Base-by-base conservation (phyloP, 2,888 invertebrate species). In the Vanessa cardui region DNA sequence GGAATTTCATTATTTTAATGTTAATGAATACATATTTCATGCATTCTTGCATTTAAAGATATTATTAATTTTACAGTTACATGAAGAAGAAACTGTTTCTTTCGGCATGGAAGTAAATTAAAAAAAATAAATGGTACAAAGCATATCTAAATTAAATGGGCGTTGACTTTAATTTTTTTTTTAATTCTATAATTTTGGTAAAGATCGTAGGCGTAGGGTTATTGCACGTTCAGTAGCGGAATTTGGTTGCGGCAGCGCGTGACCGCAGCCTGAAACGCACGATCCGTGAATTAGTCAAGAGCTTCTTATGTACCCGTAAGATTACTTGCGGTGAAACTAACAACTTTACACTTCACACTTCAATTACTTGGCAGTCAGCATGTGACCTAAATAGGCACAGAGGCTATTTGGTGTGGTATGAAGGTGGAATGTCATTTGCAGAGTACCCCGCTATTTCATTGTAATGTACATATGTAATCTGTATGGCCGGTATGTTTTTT, bases 311-410 rank as follows among this genome's bases (percentile, higher is more conserved):
- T 77, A 77, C 79, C 80, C 78, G 80, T 80, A 78, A 83, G 84
- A 90, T 89, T 86, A 83, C 87, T 88, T 90, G 89, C 83, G 89
- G 91, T 90, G 81, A 84, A 85, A 83, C 79, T 80, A 76, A 74
- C 81, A 78, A 70, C 78, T 85, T 80, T 80, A 83, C 80, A 82
- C 81, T 80, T 80, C 72, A 76, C 82, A 84, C 78, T 81, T 86
- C 83, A 82, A 88, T 90, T 88, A 89, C 86, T 73, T 74, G 83
- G 49, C 82, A 86, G 86, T 80, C 84, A 82, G 85, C 84, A 85
- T 89, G 86, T 89, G 89, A 89, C 91, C 90, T 80, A 87, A 88
- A 90, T 91, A 85, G 78, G 82, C 80, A 81, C 77, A 78, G 77
- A 83, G 80, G 81, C 84, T 84, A 86, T 89, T 88, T 83, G 82